A percentile compares a stretch with the other conserved stretches of the same genome.
phyloP scores from a whole-genome alignment of 2,113 vertebrate genomes.

The Cricetomys ansorgei region DNA sequence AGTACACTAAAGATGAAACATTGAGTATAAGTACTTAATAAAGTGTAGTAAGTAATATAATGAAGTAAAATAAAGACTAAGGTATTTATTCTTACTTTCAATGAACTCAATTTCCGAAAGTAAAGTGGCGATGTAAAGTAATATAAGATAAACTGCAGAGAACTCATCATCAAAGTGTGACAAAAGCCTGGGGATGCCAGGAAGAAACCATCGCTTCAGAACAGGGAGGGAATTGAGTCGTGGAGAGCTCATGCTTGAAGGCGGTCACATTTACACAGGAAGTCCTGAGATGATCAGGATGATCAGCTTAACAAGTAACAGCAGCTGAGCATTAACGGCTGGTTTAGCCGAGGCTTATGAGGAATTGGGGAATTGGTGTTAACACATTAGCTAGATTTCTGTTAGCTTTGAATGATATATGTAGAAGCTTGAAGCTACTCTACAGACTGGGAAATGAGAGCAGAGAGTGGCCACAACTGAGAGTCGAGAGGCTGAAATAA shows the following conservation, averaged over 20 bases:
- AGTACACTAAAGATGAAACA: not conserved
- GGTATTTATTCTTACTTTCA: not conserved
- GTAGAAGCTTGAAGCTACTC: not conserved
- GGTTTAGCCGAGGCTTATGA: slow-evolving; percentile 2
- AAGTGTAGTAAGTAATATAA: not conserved
- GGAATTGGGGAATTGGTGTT: slow-evolving; percentile 36
- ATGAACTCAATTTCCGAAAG: not conserved
- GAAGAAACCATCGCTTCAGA: not conserved
- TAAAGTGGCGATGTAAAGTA: not conserved
- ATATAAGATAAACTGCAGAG: not conserved
- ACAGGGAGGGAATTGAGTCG: not conserved
- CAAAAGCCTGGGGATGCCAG: not conserved
- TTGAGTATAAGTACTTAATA: not conserved
- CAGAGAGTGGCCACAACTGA: not conserved
- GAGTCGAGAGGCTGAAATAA: not conserved
- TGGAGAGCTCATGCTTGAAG: not conserved
- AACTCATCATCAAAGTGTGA: not conserved
- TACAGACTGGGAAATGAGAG: not conserved
- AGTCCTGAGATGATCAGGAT: slow-evolving; percentile 26
- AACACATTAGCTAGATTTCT: slow-evolving; percentile 30
- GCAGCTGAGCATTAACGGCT: slow-evolving; percentile 25
- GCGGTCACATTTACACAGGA: not conserved
- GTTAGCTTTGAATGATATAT: slow-evolving; percentile 4
- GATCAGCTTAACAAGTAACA: slow-evolving; percentile 38
- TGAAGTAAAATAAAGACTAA: not conserved